These are phyloP conservation scores for Fragum whitleyi DNA, from an alignment of 2,888 invertebrate species.

Conservation along the genomic window DNA sequence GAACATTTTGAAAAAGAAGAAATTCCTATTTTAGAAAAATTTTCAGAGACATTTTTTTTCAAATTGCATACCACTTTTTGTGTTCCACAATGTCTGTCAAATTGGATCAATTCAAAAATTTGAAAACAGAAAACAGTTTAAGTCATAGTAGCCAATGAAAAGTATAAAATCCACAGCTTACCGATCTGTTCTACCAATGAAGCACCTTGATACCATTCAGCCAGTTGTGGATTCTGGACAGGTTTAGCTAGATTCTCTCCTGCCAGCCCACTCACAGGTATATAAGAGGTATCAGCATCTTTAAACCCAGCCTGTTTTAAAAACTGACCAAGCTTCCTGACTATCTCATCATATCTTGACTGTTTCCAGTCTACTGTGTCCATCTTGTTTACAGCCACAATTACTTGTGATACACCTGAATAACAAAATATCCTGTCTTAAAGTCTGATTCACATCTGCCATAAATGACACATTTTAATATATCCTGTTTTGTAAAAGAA, in stretches of 20 bases:
- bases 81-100: too few relatives aligned
- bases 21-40: too few relatives aligned
- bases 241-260: slow-evolving; percentile 95
- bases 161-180: slow-evolving; percentile 80
- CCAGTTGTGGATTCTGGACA: slow-evolving; percentile 88
- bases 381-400: slow-evolving; percentile 98
- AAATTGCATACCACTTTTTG: too few relatives aligned
- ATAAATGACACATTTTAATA: too few relatives aligned
- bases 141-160: too few relatives aligned
- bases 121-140: too few relatives aligned
- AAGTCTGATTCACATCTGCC: not conserved
- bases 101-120: too few relatives aligned
- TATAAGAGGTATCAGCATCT: slow-evolving; percentile 93
- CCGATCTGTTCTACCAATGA: slow-evolving; percentile 94
- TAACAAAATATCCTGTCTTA: too few relatives aligned
- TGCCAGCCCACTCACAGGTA: slow-evolving; percentile 98
- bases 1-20: too few relatives aligned
- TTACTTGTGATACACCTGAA: slow-evolving; percentile 95
- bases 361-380: slow-evolving; percentile 98
- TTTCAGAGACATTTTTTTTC: too few relatives aligned
- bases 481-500: too few relatives aligned
- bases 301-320: slow-evolving; percentile 96
- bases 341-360: slow-evolving; percentile 95
- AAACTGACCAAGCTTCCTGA: slow-evolving; percentile 90
- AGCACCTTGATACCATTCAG: slow-evolving; percentile 92